Evolutionary conservation across 2,888 invertebrate genomes (phyloP).

Genomic region (Pachycephus smyrnensis): DNA sequence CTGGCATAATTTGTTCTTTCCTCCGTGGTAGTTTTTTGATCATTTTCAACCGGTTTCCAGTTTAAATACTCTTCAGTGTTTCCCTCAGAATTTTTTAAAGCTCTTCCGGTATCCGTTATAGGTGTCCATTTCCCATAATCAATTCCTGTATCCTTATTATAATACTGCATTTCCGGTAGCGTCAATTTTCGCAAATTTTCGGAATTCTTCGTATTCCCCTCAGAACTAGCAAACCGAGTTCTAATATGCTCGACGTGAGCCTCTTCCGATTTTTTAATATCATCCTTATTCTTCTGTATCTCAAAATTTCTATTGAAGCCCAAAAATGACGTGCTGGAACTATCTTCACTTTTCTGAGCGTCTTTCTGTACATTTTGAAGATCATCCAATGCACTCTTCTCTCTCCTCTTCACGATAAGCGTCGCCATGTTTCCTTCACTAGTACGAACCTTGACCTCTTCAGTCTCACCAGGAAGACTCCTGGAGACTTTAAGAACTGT

Average conservation of each 20-base stretch:
- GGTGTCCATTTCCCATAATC: conserved; percentile 59
- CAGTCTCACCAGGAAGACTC: conserved; percentile 81
- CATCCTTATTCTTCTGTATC: conserved; percentile 28
- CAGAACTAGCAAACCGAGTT: conserved; percentile 22
- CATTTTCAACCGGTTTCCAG: conserved; percentile 71
- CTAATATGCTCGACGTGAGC: conserved; percentile 45
- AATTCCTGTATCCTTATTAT: conserved; percentile 9
- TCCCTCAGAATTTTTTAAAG: conserved; percentile 25
- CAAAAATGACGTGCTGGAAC: conserved; percentile 12
- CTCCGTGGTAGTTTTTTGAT: conserved; percentile 67
- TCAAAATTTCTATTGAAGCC: neutral
- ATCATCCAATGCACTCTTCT: conserved; percentile 60
- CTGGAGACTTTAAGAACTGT: conserved; percentile 83
- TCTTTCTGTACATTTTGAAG: neutral
- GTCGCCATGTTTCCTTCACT: conserved; percentile 82
- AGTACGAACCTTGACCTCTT: conserved; percentile 82
- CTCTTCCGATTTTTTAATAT: conserved; percentile 32
- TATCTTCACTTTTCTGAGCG: conserved; percentile 21
- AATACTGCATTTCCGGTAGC: conserved; percentile 4
- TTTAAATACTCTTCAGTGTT: conserved; percentile 44
- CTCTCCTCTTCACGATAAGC: conserved; percentile 79
- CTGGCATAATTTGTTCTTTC: conserved; percentile 37
- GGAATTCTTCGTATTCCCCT: neutral
- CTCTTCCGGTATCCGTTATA: conserved; percentile 43
- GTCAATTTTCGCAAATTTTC: neutral